Base-by-base conservation (phyloP, 2,888 invertebrate genomes). In the Metallyticus violacea region DNA sequence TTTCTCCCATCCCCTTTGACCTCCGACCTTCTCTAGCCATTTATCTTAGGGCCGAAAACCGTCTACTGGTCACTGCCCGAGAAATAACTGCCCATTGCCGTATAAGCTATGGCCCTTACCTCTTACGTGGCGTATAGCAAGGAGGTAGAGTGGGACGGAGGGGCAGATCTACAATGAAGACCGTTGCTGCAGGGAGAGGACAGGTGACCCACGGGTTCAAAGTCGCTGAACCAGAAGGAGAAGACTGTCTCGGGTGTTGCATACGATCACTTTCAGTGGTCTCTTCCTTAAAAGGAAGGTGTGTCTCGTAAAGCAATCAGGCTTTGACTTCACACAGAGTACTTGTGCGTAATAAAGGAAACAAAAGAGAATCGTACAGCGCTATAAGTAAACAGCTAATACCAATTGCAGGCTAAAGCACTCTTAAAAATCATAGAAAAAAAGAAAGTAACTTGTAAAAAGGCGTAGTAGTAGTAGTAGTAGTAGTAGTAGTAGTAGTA, bases 21-120 rank as follows among this genome's bases (percentile, higher is more conserved):
- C 87, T 87, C 88, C 86, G 88, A 88, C 86, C 87, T 86, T 81
- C 86, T 83, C 30, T 81, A 85, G 82, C 86, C 86, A 88, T 88
- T 88, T 86, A 86, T 87, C 88, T 87, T 87, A 81, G 87, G 86
- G 84, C 79, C 86, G 86, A 84, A 88, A 87, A 88, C 86, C 86
- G 81, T 86, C 85, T 88, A 87, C 88, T 87, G 87, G 88, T 86
- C 87, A 88, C 87, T 87, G 85, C 86, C 81, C 85, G 86, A 87
- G 82, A 87, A 87, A 87, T 88, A 87, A 87, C 82, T 88, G 86
- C 87, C 88, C 88, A 86, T 86, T 86, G 85, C 87, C 76, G 88
- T 87, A 86, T 87, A 88, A 87, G 86, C 87, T 86, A 87, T 81
- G 87, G 81, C 85, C 30, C 77, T 82, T 76, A 82, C 26, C 82